Percentiles rank a stretch among this genome's conserved stretches.
phyloP scores from a whole-genome alignment of 2,888 invertebrate genomes.

The Tanytarsus gracilentus region DNA sequence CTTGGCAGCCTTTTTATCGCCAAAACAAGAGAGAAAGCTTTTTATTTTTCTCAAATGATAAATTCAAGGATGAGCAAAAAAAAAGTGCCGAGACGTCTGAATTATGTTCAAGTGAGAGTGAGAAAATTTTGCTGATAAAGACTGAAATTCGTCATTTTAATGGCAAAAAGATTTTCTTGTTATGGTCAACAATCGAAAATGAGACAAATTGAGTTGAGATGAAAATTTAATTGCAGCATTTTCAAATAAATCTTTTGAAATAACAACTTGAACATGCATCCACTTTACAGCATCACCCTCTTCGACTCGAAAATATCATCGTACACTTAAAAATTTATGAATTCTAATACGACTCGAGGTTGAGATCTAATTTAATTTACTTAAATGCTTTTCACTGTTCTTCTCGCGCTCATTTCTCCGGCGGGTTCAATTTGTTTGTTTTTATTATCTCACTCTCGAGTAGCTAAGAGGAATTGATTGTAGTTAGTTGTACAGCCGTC shows the following conservation, averaged over 20 bases:
- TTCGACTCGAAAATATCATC: not conserved
- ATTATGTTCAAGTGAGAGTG: not conserved
- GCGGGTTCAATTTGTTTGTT: conserved; percentile 15
- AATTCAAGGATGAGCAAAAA: not conserved
- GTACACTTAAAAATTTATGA: conserved; percentile 23
- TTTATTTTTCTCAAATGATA: not conserved
- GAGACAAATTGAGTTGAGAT: conserved; percentile 1
- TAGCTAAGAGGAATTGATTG: too few species aligned
- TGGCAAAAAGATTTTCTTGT: not conserved
- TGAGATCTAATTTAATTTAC: conserved; percentile 25
- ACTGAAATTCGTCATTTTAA: not conserved
- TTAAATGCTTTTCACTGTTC: conserved; percentile 25
- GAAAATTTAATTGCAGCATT: conserved; percentile 13
- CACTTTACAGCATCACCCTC: conserved; percentile 9
- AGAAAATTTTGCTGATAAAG: not conserved
- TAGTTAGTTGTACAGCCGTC: not conserved
- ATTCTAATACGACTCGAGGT: conserved; percentile 14
- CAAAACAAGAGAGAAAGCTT: not conserved
- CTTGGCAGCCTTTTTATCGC: not conserved
- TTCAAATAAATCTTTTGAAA: conserved; percentile 11
- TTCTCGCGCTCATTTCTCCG: not conserved
- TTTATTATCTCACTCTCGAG: conserved; percentile 9
- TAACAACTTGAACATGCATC: not conserved
- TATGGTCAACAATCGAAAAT: not conserved
- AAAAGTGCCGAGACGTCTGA: not conserved